These are phyloP conservation scores for Melozone crissalis DNA, from an alignment of 2,113 vertebrate species.

Conservation along the genomic window DNA sequence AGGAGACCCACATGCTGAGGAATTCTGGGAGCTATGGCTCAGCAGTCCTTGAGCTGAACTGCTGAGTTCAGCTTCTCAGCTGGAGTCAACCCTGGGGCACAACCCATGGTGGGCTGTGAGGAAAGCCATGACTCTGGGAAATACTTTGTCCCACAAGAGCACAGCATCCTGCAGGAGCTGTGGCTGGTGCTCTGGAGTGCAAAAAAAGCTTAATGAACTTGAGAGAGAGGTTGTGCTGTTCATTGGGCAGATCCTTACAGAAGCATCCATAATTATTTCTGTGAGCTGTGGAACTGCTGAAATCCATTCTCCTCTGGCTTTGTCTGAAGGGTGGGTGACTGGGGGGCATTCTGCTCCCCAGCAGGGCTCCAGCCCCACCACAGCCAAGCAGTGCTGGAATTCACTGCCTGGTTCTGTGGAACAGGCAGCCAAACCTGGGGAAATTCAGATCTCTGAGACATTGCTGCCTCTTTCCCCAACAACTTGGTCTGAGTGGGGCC, in stretches of 20 bases:
- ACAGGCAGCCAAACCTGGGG: not conserved
- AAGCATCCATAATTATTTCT: not conserved
- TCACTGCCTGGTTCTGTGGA: accelerated
- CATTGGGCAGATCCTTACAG: not conserved
- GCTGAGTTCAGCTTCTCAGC: accelerated
- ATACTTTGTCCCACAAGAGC: not conserved
- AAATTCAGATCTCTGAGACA: not conserved
- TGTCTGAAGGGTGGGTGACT: not conserved
- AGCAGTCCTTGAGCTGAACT: not conserved
- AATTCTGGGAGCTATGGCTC: not conserved
- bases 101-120: not conserved
- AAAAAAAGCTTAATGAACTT: not conserved
- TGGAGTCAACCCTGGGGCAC: too few species aligned
- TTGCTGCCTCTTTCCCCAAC: not conserved
- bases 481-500: not conserved
- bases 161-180: not conserved
- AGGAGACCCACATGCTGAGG: not conserved
- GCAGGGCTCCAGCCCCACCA: too few species aligned
- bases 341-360: too few species aligned
- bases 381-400: not conserved
- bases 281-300: not conserved
- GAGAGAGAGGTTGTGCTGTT: accelerated
- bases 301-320: not conserved
- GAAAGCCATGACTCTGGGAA: not conserved
- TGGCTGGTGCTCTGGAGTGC: accelerated